A percentile compares a stretch with the other conserved stretches of the same genome.
Conservation (phyloP, 92 coral and sea anemone species). For the Phenganax subtilis region DNA sequence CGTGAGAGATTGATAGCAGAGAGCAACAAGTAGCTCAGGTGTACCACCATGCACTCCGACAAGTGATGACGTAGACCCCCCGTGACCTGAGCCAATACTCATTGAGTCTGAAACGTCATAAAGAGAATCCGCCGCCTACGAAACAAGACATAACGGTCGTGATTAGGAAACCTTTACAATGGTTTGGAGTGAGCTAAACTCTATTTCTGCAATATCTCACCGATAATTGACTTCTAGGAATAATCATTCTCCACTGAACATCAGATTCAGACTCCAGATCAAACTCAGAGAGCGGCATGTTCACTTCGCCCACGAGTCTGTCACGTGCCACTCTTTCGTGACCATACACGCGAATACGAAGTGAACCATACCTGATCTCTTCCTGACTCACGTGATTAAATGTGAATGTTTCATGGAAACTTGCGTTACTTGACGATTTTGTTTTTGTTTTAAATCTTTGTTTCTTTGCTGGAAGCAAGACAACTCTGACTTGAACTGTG, state of each 20-base stretch:
- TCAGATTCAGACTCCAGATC: conserved; percentile 91
- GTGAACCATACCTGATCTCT: conserved; percentile 70
- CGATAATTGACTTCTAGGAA: conserved; percentile 83
- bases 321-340: conserved; percentile 87
- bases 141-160: conserved; percentile 1
- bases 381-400: conserved; percentile 90
- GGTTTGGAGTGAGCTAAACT: background rate
- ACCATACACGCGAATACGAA: conserved; percentile 88
- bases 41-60: conserved; percentile 94
- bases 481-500: conserved; percentile 83
- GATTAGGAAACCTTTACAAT: background rate
- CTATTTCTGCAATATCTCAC: conserved; percentile 48
- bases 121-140: conserved; percentile 95
- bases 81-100: conserved; percentile 81
- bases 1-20: conserved; percentile 95
- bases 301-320: conserved; percentile 86
- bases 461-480: conserved; percentile 76
- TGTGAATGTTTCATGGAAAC: conserved; percentile 93
- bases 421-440: conserved; percentile 86
- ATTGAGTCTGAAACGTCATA: conserved; percentile 95
- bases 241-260: conserved; percentile 81
- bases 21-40: conserved; percentile 90
- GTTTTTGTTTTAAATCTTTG: conserved; percentile 92
- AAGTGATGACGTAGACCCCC: conserved; percentile 86
- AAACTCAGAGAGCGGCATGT: conserved; percentile 70